Percentiles rank a stretch among this genome's conserved stretches.
phyloP scores from a whole-genome alignment of 2,113 vertebrate genomes.

The Pipra filicauda region DNA sequence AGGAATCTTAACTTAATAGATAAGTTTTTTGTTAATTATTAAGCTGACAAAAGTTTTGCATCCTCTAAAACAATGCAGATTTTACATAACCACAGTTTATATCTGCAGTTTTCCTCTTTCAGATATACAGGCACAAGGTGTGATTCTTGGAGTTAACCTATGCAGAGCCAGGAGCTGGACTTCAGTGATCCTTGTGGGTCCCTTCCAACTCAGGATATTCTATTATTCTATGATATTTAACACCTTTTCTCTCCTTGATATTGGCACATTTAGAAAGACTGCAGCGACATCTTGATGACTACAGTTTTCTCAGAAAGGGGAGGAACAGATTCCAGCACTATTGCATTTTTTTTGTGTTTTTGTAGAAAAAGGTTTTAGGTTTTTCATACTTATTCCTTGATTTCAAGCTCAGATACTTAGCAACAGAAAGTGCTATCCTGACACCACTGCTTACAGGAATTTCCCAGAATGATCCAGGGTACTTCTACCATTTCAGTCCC shows the following conservation, averaged over 20 bases:
- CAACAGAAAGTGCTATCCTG: not conserved
- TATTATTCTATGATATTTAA: not conserved
- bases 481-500: not conserved
- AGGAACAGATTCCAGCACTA: not conserved
- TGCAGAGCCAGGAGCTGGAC: not conserved
- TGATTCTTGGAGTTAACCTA: not conserved
- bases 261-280: not conserved
- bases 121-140: not conserved
- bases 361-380: not conserved
- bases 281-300: not conserved
- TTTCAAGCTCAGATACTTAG: not conserved
- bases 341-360: not conserved
- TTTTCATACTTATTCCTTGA: not conserved
- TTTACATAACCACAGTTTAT: not conserved
- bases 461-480: not conserved
- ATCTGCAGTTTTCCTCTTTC: not conserved
- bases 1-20: not conserved
- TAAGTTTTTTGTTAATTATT: not conserved
- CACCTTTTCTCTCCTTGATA: not conserved
- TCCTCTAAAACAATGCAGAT: not conserved
- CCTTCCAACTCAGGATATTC: not conserved
- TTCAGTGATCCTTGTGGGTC: not conserved
- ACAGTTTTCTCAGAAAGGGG: not conserved
- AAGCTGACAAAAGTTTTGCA: not conserved
- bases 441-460: not conserved